Percentiles rank a stretch among this genome's conserved stretches.
Evolutionary conservation across 2,113 vertebrate genomes (phyloP).

Genomic region (Mungos mungo): DNA sequence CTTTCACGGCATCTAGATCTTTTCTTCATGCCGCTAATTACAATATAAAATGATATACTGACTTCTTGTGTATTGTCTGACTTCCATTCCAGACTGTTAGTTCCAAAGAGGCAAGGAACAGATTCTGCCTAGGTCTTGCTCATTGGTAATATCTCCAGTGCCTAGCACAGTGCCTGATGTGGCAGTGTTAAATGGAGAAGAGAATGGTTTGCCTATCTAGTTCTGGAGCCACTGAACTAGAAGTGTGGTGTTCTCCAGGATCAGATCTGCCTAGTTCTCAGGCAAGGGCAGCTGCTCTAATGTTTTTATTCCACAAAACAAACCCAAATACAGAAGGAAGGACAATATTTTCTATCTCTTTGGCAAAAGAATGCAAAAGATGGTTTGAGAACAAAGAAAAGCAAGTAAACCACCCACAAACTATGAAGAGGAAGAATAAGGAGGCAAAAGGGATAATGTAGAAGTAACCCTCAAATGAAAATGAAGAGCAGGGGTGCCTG

Average conservation of each 20-base stretch:
- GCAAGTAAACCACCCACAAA: neutral
- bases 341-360: neutral
- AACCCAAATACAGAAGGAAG: neutral
- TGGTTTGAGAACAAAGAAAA: slow-evolving; percentile 5
- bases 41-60: neutral
- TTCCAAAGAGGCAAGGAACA: slow-evolving; percentile 36
- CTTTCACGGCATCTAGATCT: neutral
- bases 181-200: neutral
- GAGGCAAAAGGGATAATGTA: neutral
- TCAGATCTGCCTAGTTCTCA: neutral
- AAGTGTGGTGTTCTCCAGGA: neutral
- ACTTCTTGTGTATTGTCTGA: neutral
- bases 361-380: neutral
- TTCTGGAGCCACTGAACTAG: neutral
- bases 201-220: neutral
- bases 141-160: neutral
- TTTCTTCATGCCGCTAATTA: slow-evolving; percentile 38
- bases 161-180: neutral
- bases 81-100: neutral
- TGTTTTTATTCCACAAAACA: neutral
- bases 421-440: neutral
- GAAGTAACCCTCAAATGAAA: neutral
- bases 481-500: neutral
- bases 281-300: neutral
- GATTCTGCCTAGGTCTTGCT: neutral